Evolutionary conservation across 2,113 vertebrate species (phyloP).

Genomic region (Rhinolophus ferrumequinum): DNA sequence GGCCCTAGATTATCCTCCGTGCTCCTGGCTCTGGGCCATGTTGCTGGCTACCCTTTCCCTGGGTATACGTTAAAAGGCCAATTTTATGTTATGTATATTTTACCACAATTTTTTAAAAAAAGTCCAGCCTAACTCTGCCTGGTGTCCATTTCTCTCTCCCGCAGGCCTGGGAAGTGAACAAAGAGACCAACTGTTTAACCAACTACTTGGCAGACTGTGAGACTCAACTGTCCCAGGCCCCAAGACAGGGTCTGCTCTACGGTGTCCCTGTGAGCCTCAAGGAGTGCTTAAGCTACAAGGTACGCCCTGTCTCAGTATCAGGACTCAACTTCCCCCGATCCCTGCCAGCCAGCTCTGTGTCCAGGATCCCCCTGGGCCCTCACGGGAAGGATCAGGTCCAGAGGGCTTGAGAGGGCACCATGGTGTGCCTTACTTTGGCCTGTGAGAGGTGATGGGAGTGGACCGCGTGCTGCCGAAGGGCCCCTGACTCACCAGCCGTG

Average conservation of each 20-base stretch:
- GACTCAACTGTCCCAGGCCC: constrained; percentile 85
- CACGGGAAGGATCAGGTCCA: not conserved
- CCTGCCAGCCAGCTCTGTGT: not conserved
- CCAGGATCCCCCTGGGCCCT: not conserved
- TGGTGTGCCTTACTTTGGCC: not conserved
- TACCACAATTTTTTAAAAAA: not conserved
- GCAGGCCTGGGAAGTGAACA: constrained; percentile 90
- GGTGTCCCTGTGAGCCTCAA: constrained; percentile 94
- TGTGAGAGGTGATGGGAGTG: not conserved
- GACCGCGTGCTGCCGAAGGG: not conserved
- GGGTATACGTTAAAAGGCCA: not conserved
- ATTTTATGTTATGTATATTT: not conserved
- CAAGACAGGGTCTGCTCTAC: constrained; percentile 87
- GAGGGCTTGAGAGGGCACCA: not conserved
- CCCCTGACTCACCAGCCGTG: not conserved
- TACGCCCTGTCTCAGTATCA: constrained; percentile 46
- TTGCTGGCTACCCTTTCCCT: not conserved
- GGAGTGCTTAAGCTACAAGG: constrained; percentile 91
- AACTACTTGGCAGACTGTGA: constrained; percentile 89
- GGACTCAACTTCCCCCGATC: not conserved
- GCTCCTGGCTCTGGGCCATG: not conserved
- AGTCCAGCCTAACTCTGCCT: not conserved
- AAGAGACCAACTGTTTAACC: constrained; percentile 89
- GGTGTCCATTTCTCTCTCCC: not conserved
- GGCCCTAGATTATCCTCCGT: not conserved